A percentile compares a stretch with the other conserved stretches of the same genome.
Conservation (phyloP, 2,113 vertebrate species). For the Ovibos moschatus region DNA sequence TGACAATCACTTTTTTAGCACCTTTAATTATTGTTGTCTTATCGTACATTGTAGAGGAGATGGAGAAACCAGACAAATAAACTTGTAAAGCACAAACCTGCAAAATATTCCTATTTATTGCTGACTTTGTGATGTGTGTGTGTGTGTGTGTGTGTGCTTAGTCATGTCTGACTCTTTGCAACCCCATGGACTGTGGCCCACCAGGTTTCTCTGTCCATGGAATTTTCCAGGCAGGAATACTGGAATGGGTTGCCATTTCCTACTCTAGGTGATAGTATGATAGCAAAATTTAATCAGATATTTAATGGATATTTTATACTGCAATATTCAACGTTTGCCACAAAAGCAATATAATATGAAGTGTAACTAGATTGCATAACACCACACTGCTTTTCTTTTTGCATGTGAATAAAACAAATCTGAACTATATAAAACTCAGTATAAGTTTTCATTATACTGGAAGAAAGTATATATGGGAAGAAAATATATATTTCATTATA, state of each 20-base stretch:
- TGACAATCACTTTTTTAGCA: neutral
- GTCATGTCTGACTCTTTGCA: neutral
- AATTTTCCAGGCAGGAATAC: neutral
- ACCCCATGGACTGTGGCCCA: neutral
- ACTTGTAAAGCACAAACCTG: neutral
- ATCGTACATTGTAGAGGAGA: neutral
- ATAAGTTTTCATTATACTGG: neutral
- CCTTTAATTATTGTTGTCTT: neutral
- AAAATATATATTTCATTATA: neutral
- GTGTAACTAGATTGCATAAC: neutral
- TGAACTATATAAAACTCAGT: neutral
- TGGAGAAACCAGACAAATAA: neutral
- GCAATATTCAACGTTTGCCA: neutral
- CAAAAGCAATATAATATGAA: neutral
- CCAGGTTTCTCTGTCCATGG: neutral
- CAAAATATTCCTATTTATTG: neutral
- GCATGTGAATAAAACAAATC: neutral
- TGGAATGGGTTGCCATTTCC: neutral
- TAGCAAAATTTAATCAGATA: neutral
- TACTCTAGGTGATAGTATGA: neutral
- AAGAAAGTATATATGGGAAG: neutral
- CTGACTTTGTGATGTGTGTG: neutral
- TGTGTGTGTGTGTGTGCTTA: neutral
- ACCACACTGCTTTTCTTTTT: neutral
- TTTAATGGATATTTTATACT: neutral